A percentile compares a stretch with the other conserved stretches of the same genome.
Evolutionary conservation across 64 coral and sea anemone genomes (phyloP).

Genomic region (Actinia tenebrosa): DNA sequence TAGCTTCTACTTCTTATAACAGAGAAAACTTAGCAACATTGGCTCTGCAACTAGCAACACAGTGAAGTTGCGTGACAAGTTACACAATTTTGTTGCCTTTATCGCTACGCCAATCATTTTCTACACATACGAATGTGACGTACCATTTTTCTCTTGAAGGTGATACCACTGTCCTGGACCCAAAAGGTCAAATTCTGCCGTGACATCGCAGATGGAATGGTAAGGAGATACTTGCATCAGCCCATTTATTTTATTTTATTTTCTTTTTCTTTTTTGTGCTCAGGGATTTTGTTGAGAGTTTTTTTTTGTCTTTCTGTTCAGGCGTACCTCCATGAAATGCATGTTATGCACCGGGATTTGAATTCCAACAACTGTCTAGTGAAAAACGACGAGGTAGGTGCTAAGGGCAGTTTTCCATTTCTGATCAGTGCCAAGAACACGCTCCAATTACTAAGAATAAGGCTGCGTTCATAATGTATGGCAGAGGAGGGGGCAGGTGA

Average conservation of each 20-base stretch:
- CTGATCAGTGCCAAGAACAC: no score
- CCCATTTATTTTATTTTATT: not conserved
- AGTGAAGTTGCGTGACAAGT: no score
- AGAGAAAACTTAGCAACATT: no score
- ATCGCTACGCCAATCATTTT: no score
- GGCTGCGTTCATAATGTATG: no score
- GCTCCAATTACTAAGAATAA: no score
- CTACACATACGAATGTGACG: no score
- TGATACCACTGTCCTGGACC: constrained; percentile 66
- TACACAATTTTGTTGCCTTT: no score
- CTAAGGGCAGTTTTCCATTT: no score
- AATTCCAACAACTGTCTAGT: constrained; percentile 95
- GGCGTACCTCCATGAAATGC: constrained; percentile 95
- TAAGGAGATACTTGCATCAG: constrained; percentile 22
- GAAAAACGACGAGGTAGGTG: constrained; percentile 71
- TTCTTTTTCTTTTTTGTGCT: not conserved
- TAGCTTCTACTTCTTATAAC: no score
- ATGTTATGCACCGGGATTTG: constrained; percentile 91
- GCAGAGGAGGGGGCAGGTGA: no score
- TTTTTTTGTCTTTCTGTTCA: constrained; percentile 16
- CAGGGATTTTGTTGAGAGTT: not conserved
- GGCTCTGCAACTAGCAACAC: no score
- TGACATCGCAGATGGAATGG: constrained; percentile 96
- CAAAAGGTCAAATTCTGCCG: constrained; percentile 89
- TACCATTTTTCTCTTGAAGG: constrained; percentile 7